Conservation (phyloP, 2,797 vertebrate genomes). For the Alca torda region DNA sequence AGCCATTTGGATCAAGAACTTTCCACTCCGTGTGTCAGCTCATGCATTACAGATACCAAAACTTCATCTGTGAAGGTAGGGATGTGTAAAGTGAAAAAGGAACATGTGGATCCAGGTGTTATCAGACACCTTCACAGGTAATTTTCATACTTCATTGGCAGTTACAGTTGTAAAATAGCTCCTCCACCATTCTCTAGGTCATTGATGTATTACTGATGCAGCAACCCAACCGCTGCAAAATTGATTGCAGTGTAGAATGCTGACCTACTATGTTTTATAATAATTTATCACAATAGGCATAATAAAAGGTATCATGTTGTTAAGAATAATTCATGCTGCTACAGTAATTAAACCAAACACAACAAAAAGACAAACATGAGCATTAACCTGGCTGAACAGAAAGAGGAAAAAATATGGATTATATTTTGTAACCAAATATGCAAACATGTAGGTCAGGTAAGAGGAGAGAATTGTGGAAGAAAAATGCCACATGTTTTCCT, state of each 20-base stretch:
- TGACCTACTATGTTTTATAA: not conserved
- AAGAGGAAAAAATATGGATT: not conserved
- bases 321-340: not conserved
- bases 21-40: not conserved
- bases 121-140: not conserved
- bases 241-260: not conserved
- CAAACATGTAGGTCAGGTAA: not conserved
- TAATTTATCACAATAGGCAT: not conserved
- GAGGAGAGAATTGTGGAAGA: not conserved
- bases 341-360: not conserved
- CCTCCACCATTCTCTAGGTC: not conserved
- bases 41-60: not conserved
- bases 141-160: not conserved
- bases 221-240: not conserved
- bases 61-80: not conserved
- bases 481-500: not conserved
- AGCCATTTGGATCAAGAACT: not conserved
- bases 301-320: not conserved
- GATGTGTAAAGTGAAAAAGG: not conserved
- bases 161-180: not conserved
- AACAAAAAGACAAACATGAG: not conserved
- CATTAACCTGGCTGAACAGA: not conserved
- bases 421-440: not conserved
- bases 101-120: not conserved
- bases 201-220: not conserved